These are phyloP conservation scores for Sarcophilus harrisii DNA, from an alignment of 2,797 vertebrate species.

Conservation along the genomic window DNA sequence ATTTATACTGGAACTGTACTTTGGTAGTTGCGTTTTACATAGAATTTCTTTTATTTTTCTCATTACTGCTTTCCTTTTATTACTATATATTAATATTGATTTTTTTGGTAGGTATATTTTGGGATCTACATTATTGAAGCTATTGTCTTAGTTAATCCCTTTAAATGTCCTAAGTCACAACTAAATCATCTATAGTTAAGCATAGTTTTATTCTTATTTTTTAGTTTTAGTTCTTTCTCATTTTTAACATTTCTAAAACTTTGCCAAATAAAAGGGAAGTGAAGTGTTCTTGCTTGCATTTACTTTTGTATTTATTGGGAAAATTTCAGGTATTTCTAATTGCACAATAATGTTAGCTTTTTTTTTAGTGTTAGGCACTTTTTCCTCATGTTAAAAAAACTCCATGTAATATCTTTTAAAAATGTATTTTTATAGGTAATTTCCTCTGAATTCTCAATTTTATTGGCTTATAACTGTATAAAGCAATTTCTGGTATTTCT, in stretches of 20 bases:
- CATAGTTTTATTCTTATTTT: neutral
- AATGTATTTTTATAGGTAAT: neutral
- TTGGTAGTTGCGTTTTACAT: neutral
- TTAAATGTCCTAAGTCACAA: neutral
- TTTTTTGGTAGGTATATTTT: neutral
- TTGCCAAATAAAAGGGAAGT: neutral
- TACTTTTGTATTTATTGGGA: neutral
- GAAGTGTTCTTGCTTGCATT: neutral
- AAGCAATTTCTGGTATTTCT: neutral
- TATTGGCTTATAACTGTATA: neutral
- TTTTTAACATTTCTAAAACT: too few relatives aligned
- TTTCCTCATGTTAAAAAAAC: too few relatives aligned
- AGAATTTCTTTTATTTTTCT: constrained; percentile 17
- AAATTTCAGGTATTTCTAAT: neutral
- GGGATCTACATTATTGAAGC: neutral
- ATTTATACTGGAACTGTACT: neutral
- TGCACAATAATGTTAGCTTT: too few relatives aligned
- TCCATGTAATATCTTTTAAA: neutral
- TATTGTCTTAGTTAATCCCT: neutral
- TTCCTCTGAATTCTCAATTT: neutral
- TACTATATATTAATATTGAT: neutral
- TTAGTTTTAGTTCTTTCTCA: neutral
- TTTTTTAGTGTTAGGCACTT: too few relatives aligned
- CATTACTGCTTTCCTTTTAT: neutral
- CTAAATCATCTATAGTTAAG: neutral